A percentile compares a stretch with the other conserved stretches of the same genome.
Evolutionary conservation across 2,113 vertebrate species (phyloP).

Genomic region (Pterophyllum scalare): DNA sequence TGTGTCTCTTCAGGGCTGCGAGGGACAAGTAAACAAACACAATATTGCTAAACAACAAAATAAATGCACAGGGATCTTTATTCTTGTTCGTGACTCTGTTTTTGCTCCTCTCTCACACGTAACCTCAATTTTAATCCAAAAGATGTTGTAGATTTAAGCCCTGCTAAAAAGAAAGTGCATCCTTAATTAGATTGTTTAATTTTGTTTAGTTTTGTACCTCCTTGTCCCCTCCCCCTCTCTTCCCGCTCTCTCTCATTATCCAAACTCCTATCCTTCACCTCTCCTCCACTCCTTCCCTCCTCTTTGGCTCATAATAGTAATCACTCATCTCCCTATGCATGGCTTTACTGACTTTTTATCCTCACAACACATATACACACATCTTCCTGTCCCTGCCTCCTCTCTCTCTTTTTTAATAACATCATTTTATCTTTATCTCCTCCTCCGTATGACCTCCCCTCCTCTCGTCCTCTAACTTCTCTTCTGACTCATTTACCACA

Average conservation of each 20-base stretch:
- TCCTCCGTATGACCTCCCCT: conserved; percentile 1
- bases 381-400: conserved; percentile 8
- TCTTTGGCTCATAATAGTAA: conserved; percentile 14
- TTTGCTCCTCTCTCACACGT: neutral
- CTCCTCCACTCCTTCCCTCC: neutral
- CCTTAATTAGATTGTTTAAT: neutral
- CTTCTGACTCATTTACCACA: neutral
- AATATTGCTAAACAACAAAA: neutral
- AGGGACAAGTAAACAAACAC: neutral
- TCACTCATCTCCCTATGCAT: conserved; percentile 7
- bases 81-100: neutral
- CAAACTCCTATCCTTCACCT: conserved; percentile 9
- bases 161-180: neutral
- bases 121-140: neutral
- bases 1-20: conserved; percentile 88
- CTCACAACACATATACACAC: neutral
- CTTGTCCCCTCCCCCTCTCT: neutral
- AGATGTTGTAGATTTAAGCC: neutral
- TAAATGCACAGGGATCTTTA: neutral
- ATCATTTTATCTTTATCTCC: conserved; percentile 22
- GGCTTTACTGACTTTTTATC: conserved; percentile 8
- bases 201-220: neutral
- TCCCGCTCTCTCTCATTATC: conserved; percentile 5
- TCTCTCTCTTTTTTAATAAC: neutral
- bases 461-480: neutral